Percentiles rank a stretch among this genome's conserved stretches.
These are phyloP conservation scores for Apamea epomidion DNA, from an alignment of 2,888 invertebrate species.

Conservation along the genomic window DNA sequence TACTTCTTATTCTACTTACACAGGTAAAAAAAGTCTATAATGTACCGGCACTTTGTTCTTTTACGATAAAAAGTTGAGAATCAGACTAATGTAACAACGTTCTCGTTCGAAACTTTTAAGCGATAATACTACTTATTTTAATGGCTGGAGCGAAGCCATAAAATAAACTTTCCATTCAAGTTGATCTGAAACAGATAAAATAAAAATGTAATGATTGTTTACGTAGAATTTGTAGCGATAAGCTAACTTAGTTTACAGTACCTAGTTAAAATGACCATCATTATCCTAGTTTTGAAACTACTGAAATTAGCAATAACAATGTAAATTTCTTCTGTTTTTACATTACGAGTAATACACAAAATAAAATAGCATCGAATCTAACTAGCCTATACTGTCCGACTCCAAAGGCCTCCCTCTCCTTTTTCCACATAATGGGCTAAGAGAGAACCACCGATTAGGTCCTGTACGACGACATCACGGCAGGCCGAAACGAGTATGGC, in stretches of 20 bases:
- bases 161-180: conserved; percentile 50
- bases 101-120: conserved; percentile 43
- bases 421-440: neutral
- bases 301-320: neutral
- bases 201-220: conserved; percentile 37
- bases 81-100: conserved; percentile 38
- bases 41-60: conserved; percentile 15
- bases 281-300: conserved; percentile 1
- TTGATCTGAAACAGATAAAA: conserved; percentile 49
- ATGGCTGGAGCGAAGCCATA: conserved; percentile 42
- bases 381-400: no score
- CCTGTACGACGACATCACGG: neutral
- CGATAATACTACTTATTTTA: conserved; percentile 53
- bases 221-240: conserved; percentile 27
- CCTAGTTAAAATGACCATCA: neutral
- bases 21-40: conserved; percentile 7
- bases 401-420: neutral
- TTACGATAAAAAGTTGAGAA: conserved; percentile 41
- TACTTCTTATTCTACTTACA: neutral
- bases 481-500: neutral
- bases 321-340: neutral
- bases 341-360: neutral
- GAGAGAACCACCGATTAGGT: neutral
- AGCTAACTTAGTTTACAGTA: conserved; percentile 28
- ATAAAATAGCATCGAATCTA: no score